Conservation (phyloP, 2,888 invertebrate species). For the Gisinianus flammeolus region DNA sequence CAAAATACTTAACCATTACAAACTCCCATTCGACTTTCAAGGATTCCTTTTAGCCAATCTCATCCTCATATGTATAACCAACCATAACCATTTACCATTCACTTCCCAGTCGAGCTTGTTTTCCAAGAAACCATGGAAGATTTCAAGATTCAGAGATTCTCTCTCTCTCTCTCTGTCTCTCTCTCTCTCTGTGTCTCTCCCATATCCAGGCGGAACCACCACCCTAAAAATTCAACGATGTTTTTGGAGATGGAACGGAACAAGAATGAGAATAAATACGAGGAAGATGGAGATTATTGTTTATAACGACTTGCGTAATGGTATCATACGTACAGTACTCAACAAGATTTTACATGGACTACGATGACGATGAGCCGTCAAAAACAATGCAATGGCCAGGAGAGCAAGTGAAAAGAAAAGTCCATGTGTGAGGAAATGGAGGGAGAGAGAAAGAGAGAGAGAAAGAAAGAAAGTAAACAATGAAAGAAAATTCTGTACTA, state of each 20-base stretch:
- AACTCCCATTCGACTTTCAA: too few species aligned
- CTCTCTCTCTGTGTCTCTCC: not conserved
- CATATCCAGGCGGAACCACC: not conserved
- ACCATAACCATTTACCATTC: slow-evolving; percentile 24
- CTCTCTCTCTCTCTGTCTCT: slow-evolving; percentile 2
- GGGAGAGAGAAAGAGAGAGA: not conserved
- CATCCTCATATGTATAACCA: not conserved
- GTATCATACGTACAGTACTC: not conserved
- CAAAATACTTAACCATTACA: too few species aligned
- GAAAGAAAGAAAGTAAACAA: not conserved
- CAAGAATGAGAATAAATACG: not conserved
- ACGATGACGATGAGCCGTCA: not conserved
- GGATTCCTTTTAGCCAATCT: not conserved
- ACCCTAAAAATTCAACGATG: not conserved
- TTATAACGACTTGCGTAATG: slow-evolving; percentile 24
- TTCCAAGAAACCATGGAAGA: too few species aligned
- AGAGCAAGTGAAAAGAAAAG: not conserved
- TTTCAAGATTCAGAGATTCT: slow-evolving; percentile 19
- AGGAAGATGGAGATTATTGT: slow-evolving; percentile 16
- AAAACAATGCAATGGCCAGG: not conserved
- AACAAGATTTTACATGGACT: slow-evolving; percentile 8
- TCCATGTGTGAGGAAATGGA: not conserved
- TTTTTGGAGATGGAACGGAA: not conserved
- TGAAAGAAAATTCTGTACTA: not conserved
- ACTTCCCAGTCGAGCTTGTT: too few species aligned